Percentiles rank a stretch among this genome's conserved stretches.
These are phyloP conservation scores for Brachionus rotundiformis DNA, from an alignment of 1,140 invertebrate species.

Conservation along the genomic window DNA sequence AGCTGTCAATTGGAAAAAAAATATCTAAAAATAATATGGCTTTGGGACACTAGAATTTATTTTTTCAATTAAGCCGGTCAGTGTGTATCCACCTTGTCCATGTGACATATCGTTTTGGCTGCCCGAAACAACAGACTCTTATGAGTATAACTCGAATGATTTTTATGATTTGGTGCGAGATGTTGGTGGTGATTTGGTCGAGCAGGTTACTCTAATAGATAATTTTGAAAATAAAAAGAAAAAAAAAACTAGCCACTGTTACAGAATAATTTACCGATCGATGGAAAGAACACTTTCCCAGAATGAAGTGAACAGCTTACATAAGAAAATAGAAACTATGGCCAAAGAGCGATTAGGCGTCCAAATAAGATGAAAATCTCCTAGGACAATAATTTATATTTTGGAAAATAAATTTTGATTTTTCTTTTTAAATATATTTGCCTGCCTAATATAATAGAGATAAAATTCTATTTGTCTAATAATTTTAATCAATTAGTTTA, in stretches of 20 bases:
- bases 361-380: conserved; percentile 59
- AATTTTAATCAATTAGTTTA: not conserved
- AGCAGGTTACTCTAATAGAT: conserved; percentile 81
- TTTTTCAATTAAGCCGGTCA: conserved; percentile 75
- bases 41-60: too few relatives aligned
- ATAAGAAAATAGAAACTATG: conserved; percentile 74
- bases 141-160: conserved; percentile 76
- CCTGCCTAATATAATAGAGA: not conserved
- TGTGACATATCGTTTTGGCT: conserved; percentile 98
- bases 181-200: conserved; percentile 83
- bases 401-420: not conserved
- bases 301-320: conserved; percentile 81
- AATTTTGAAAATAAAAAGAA: conserved; percentile 83
- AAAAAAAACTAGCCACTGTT: conserved; percentile 80
- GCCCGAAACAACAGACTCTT: conserved; percentile 65
- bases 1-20: too few relatives aligned
- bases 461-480: conserved; percentile 26
- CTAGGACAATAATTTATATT: not conserved
- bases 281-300: conserved; percentile 84
- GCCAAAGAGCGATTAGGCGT: conserved; percentile 71
- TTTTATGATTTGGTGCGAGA: conserved; percentile 90
- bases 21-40: too few relatives aligned
- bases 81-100: conserved; percentile 80
- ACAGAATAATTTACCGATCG: conserved; percentile 88
- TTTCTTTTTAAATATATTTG: not conserved